Evolutionary conservation across 2,888 invertebrate genomes (phyloP).

Genomic region (Sylvicola cinctus): DNA sequence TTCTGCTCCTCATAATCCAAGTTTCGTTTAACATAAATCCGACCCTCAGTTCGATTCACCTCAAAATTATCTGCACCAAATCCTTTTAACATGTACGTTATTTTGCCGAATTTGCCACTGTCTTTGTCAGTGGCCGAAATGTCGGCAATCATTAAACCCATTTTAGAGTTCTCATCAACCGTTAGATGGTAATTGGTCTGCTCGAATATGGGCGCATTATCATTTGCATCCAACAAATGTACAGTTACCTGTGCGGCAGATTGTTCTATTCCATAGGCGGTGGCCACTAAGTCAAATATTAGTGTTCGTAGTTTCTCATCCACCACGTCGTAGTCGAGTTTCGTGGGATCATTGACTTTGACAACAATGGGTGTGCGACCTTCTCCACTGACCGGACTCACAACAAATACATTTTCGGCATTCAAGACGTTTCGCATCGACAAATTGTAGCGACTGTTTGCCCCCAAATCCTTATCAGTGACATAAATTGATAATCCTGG

Average conservation of each 20-base stretch:
- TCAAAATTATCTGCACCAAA: slow-evolving; percentile 59
- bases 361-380: slow-evolving; percentile 56
- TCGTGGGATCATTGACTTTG: slow-evolving; percentile 40
- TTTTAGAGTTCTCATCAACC: slow-evolving; percentile 41
- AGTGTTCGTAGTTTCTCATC: slow-evolving; percentile 34
- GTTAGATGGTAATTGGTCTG: slow-evolving; percentile 39
- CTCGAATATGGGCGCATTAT: slow-evolving; percentile 52
- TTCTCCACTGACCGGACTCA: slow-evolving; percentile 44
- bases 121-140: slow-evolving; percentile 51
- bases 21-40: slow-evolving; percentile 37
- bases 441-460: slow-evolving; percentile 48
- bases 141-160: slow-evolving; percentile 39
- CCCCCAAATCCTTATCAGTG: slow-evolving; percentile 49
- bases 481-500: slow-evolving; percentile 55
- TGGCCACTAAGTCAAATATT: slow-evolving; percentile 45
- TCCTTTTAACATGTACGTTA: slow-evolving; percentile 54
- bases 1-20: slow-evolving; percentile 65
- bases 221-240: slow-evolving; percentile 54
- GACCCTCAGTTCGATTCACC: slow-evolving; percentile 43
- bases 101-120: slow-evolving; percentile 45
- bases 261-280: slow-evolving; percentile 31
- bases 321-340: slow-evolving; percentile 49
- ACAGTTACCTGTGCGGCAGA: slow-evolving; percentile 39
- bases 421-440: slow-evolving; percentile 36
- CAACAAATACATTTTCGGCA: slow-evolving; percentile 34